phyloP scores from a whole-genome alignment of 1,140 invertebrate species.

The Leptinotarsa texana region DNA sequence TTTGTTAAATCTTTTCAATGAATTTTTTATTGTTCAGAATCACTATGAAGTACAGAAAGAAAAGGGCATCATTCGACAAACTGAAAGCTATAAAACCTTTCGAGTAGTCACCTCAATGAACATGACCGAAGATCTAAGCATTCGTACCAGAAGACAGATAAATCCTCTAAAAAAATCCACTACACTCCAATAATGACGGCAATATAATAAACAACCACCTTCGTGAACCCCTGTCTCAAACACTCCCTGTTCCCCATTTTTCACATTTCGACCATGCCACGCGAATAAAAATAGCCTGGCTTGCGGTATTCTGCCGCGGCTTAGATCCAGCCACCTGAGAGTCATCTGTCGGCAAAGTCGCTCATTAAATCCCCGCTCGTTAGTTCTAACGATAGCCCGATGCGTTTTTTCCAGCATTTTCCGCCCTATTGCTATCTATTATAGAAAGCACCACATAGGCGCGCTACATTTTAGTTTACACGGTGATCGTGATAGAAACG shows the following conservation, averaged over 20 bases:
- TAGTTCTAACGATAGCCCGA: conserved; percentile 31
- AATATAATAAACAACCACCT: conserved; percentile 17
- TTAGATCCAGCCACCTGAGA: conserved; percentile 30
- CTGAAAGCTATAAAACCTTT: too few relatives aligned
- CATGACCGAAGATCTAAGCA: too few relatives aligned
- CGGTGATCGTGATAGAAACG: too few relatives aligned
- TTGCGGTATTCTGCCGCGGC: conserved; percentile 20
- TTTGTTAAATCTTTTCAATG: too few relatives aligned
- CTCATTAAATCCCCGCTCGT: conserved; percentile 36
- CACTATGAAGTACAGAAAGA: too few relatives aligned
- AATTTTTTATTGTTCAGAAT: too few relatives aligned
- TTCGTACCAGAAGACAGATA: too few relatives aligned
- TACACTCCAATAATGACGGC: conserved; percentile 12
- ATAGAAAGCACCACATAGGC: conserved; percentile 12
- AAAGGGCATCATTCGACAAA: too few relatives aligned
- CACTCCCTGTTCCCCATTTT: neutral
- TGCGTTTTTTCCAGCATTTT: conserved; percentile 14
- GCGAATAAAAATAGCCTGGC: conserved; percentile 24
- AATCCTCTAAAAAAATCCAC: too few relatives aligned
- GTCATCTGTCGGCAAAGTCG: conserved; percentile 33
- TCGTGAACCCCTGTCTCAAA: neutral
- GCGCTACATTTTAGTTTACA: neutral
- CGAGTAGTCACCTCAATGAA: too few relatives aligned
- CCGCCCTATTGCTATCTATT: conserved; percentile 30
- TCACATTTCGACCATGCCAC: neutral